phyloP scores from a whole-genome alignment of 2,888 invertebrate species.

The Ectropis crepuscularia region DNA sequence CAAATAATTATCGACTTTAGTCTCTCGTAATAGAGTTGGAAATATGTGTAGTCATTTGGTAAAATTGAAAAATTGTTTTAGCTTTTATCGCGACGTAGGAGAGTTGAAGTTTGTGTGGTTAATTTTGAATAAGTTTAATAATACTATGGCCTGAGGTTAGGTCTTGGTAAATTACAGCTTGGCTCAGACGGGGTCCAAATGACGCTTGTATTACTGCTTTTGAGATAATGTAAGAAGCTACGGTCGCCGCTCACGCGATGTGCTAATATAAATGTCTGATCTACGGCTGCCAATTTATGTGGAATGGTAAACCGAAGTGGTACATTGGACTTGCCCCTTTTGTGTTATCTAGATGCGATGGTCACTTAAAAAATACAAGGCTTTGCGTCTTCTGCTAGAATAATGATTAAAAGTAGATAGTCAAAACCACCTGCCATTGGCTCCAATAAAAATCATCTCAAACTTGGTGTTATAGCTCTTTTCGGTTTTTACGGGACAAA shows the following conservation, averaged over 20 bases:
- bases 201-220: constrained; percentile 33
- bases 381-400: too few species aligned
- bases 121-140: constrained; percentile 8
- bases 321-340: too few species aligned
- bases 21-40: constrained; percentile 10
- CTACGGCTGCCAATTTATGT: constrained; percentile 4
- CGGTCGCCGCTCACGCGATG: constrained; percentile 22
- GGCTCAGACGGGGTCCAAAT: constrained; percentile 38
- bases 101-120: constrained; percentile 11
- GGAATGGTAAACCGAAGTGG: not conserved
- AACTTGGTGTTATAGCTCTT: too few species aligned
- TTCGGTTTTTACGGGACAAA: too few species aligned
- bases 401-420: too few species aligned
- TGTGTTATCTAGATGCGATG: too few species aligned
- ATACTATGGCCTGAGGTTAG: constrained; percentile 44
- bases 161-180: constrained; percentile 50
- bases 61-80: not conserved
- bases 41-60: not conserved
- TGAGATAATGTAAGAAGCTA: constrained; percentile 19
- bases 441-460: too few species aligned
- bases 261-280: constrained; percentile 21
- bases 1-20: constrained; percentile 24
- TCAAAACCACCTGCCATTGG: too few species aligned
- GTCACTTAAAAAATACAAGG: too few species aligned
- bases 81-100: not conserved